Evolutionary conservation across 2,888 invertebrate species (phyloP).

Genomic region (Tetropium fuscum): DNA sequence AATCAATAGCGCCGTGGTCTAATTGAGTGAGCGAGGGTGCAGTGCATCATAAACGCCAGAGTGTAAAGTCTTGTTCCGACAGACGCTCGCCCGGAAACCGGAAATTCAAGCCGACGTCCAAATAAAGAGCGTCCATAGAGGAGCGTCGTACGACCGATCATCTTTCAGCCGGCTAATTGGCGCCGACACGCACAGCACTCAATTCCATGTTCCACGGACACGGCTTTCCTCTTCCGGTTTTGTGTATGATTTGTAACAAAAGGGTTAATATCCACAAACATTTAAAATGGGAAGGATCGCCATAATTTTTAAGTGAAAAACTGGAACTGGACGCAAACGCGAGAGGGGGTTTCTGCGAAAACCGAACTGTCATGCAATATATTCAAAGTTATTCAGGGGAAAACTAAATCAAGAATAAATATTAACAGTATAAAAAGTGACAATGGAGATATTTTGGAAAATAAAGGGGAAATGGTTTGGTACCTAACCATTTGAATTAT

Average conservation of each 20-base stretch:
- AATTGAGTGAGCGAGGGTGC: constrained; percentile 49
- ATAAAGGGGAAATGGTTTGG: too few relatives aligned
- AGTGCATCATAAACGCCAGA: constrained; percentile 63
- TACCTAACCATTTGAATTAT: too few relatives aligned
- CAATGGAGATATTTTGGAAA: too few relatives aligned
- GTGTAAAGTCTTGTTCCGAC: constrained; percentile 67
- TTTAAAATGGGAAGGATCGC: too few relatives aligned
- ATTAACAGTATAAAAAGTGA: too few relatives aligned
- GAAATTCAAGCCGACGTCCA: constrained; percentile 66
- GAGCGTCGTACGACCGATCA: constrained; percentile 56
- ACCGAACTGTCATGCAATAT: too few relatives aligned
- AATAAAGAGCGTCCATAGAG: constrained; percentile 61
- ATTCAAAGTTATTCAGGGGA: too few relatives aligned
- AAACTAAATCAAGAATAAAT: too few relatives aligned
- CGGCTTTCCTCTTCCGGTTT: constrained; percentile 38
- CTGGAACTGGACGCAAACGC: too few relatives aligned
- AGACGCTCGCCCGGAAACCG: constrained; percentile 65
- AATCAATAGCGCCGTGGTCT: constrained; percentile 48
- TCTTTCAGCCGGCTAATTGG: constrained; percentile 64
- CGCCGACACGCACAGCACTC: constrained; percentile 47
- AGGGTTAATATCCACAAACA: constrained; percentile 6
- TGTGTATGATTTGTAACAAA: constrained; percentile 12
- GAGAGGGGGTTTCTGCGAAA: too few relatives aligned
- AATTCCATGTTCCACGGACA: constrained; percentile 35
- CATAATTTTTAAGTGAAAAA: too few relatives aligned